Evolutionary conservation across 2,888 invertebrate species (phyloP), one percentile per base, ranked within the genome.

Genomic region (Drosophila meridionalis): DNA sequence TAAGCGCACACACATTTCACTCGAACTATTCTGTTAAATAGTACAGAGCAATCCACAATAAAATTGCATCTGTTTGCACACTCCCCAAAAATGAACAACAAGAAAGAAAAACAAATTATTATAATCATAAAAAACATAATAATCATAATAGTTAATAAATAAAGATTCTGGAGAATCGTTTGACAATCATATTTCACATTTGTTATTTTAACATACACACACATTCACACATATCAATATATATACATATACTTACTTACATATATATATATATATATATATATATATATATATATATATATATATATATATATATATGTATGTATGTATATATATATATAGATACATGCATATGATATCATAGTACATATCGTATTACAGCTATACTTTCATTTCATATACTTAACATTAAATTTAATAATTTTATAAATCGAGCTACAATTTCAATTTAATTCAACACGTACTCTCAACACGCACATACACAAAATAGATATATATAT

Each of bases 111-210:
- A 40, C n/a, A 2, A 62, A 47, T 42, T 34, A 36, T 60, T 55
- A 58, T 64, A 50, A 43, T 59, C 58, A 47, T 57, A 53, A 26
- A 58, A 60, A 66, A 38, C 53, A 59, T 48, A n/a, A 57, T 60
- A 59, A 56, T 62, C 14, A 60, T 63, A 78, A 53, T 53, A 67
- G 73, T 78, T 63, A 78, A 76, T 76, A 76, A 76, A 76, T 78
- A 76, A 76, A 73, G 68, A 76, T 78, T 76, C 73, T 76, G 57
- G 34, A 61, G 58, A 77, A 76, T 78, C 77, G 80, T 75, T 78
- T 75, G 76, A 78, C 78, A 78, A 76, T 80, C 64, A 76, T 34
- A 26, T 69, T 80, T 78, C 80, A 78, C 78, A 78, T 80, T 78
- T 76, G 72, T 80, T 80, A 72, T 80, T 76, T 76, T 66, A 72